phyloP scores from a whole-genome alignment of 2,113 vertebrate genomes.

The Gnathonemus echidnorhynchus region DNA sequence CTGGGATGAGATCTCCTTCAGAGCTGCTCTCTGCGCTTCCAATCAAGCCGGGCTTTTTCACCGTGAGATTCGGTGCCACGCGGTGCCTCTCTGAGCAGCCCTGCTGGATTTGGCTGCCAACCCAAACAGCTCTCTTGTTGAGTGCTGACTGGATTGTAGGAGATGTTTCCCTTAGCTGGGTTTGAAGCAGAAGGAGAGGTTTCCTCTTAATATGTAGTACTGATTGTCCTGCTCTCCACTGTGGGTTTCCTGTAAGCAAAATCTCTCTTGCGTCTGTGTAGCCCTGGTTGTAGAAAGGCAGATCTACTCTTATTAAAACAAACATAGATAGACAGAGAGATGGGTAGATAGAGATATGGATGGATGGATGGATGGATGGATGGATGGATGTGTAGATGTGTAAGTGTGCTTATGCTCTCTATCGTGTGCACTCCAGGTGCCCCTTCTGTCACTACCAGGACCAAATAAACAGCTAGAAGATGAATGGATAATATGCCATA shows the following conservation, averaged over 20 bases:
- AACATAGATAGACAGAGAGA: not conserved
- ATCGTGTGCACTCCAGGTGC: not conserved
- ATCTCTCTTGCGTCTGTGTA: not conserved
- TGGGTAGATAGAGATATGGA: not conserved
- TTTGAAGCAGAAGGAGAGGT: not conserved
- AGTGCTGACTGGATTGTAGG: not conserved
- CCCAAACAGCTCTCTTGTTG: constrained; percentile 6
- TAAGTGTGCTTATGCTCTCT: not conserved
- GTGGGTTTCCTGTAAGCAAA: not conserved
- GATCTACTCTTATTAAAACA: not conserved
- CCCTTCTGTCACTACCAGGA: not conserved
- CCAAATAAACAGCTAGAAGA: not conserved
- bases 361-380: not conserved
- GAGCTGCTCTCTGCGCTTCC: not conserved
- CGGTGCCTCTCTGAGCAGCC: not conserved
- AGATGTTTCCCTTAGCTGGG: not conserved
- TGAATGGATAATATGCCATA: not conserved
- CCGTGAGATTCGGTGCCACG: not conserved
- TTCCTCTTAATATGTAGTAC: not conserved
- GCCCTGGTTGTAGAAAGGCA: not conserved
- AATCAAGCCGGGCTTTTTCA: not conserved
- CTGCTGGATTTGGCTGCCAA: constrained; percentile 2
- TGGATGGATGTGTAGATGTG: not conserved
- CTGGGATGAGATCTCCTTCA: not conserved
- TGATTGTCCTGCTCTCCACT: not conserved